Base-by-base conservation (phyloP, 2,113 vertebrate genomes). In the Dunckerocampus dactyliophorus region DNA sequence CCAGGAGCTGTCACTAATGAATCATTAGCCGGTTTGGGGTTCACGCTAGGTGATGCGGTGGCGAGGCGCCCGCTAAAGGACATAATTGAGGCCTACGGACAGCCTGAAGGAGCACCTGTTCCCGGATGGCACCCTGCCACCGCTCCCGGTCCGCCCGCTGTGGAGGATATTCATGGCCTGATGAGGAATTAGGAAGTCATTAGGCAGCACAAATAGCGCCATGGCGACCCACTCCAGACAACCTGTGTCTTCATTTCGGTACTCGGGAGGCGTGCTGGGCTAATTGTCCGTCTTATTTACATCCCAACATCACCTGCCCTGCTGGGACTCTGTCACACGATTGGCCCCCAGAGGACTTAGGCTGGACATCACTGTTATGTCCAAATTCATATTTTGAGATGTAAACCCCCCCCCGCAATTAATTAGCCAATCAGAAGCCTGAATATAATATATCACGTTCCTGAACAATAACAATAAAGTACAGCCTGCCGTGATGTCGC, bases 141-240 rank as follows among this genome's bases (percentile, higher is more conserved):
- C 63, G 77, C 79, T 82, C 75, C 52, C 75, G 72, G 83, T 79
- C 79, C 80, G 80, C 85, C 88, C 86, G 88, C 87, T 82, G 82
- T 77, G 74, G 82, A 79, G 76, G 81, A 78, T 69, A 80, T 80
- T 74, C 77, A 84, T 83, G 77, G 81, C 82, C 86, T 87, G 87
- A 85, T 88, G 86, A 83, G 82, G 77, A 88, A 89, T 88, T 88
- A 88, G 80, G 85, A 86, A 87, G 82, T 85, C 87, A 89, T 90
- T 90, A 90, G 77, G 82, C 80, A 89, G 86, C 85, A 89, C 84
- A 87, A 87, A 86, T 83, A 86, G 69, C 82, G 74, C 73, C 76
- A 79, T 80, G 85, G 80, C 82, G 79, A 71, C 67, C 61, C 74
- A 73, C 74, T 74, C 64, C 69, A 75, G 49, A 79, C 65, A 51